Conservation (phyloP, 2,888 invertebrate species). For the Xestia rhomboidea region DNA sequence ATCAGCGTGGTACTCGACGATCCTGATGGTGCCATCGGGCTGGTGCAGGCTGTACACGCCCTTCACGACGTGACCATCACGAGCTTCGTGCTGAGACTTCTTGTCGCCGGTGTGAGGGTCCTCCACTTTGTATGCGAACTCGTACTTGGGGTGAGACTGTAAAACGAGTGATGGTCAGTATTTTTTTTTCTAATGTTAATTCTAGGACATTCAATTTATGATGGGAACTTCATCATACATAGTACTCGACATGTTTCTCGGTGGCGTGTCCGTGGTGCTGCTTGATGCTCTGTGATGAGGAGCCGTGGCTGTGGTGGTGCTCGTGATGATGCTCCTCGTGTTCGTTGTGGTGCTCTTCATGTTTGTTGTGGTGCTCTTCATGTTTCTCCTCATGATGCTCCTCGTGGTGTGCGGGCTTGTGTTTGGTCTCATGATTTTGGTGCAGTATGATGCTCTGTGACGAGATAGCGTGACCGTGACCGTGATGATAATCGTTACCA, state of each 20-base stretch:
- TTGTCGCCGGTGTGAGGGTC: conserved; percentile 86
- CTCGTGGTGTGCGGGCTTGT: conserved; percentile 32
- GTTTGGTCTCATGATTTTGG: conserved; percentile 59
- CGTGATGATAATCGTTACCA: conserved; percentile 48
- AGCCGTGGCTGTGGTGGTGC: conserved; percentile 68
- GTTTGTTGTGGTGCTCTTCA: conserved; percentile 47
- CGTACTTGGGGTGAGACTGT: conserved; percentile 61
- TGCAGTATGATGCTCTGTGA: conserved; percentile 76
- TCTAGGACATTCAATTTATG: too few relatives aligned
- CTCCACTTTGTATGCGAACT: conserved; percentile 84
- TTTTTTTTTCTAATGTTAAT: too few relatives aligned
- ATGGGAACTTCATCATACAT: conserved; percentile 25
- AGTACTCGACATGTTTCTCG: conserved; percentile 63
- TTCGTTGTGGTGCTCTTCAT: conserved; percentile 39
- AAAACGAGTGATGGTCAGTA: neutral
- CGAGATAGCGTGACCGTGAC: conserved; percentile 72
- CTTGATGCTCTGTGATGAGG: conserved; percentile 74
- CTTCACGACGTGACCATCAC: conserved; percentile 89
- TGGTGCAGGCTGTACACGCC: conserved; percentile 89
- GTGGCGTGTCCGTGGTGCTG: conserved; percentile 72
- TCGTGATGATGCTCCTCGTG: conserved; percentile 36
- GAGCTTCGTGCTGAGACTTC: conserved; percentile 84
- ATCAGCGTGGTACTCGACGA: conserved; percentile 86
- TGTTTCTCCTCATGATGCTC: neutral
- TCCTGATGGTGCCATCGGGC: conserved; percentile 86